Evolutionary conservation across 2,113 vertebrate species (phyloP).

Genomic region (Scomber japonicus): DNA sequence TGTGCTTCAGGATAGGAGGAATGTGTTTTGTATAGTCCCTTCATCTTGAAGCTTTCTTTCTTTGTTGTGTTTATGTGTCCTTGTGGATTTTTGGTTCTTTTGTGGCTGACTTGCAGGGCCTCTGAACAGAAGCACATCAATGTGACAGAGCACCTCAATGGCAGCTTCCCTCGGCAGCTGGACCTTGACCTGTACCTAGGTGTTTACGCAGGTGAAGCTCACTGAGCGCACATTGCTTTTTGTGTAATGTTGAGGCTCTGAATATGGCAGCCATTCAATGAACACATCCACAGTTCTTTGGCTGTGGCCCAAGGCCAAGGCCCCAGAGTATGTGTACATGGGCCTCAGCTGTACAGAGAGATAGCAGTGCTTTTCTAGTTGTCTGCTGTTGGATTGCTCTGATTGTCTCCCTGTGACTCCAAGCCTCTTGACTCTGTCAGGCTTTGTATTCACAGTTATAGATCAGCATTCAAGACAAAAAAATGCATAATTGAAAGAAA

Average conservation of each 20-base stretch:
- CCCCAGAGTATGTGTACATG: conserved; percentile 75
- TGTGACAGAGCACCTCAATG: conserved; percentile 73
- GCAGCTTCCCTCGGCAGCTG: conserved; percentile 76
- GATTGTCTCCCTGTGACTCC: conserved; percentile 75
- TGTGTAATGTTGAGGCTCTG: conserved; percentile 64
- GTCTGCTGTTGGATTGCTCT: conserved; percentile 65
- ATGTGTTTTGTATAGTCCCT: conserved; percentile 56
- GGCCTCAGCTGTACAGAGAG: conserved; percentile 79
- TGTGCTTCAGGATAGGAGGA: conserved; percentile 48
- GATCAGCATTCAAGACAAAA: conserved; percentile 43
- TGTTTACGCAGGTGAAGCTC: conserved; percentile 92
- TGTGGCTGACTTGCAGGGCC: conserved; percentile 78
- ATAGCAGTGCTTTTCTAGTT: conserved; percentile 72
- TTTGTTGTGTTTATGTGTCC: conserved; percentile 74
- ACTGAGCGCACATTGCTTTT: conserved; percentile 69
- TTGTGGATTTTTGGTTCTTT: conserved; percentile 74
- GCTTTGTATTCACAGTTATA: conserved; percentile 62
- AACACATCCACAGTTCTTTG: conserved; percentile 79
- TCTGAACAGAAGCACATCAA: conserved; percentile 83
- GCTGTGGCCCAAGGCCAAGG: conserved; percentile 82
- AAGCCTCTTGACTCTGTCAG: conserved; percentile 58
- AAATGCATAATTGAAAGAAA: conserved; percentile 19
- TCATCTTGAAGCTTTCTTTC: conserved; percentile 48
- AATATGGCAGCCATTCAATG: conserved; percentile 73
- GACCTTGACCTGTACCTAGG: conserved; percentile 91